These are phyloP conservation scores for Pherbina coryleti DNA, from an alignment of 2,888 invertebrate genomes.

Conservation along the genomic window DNA sequence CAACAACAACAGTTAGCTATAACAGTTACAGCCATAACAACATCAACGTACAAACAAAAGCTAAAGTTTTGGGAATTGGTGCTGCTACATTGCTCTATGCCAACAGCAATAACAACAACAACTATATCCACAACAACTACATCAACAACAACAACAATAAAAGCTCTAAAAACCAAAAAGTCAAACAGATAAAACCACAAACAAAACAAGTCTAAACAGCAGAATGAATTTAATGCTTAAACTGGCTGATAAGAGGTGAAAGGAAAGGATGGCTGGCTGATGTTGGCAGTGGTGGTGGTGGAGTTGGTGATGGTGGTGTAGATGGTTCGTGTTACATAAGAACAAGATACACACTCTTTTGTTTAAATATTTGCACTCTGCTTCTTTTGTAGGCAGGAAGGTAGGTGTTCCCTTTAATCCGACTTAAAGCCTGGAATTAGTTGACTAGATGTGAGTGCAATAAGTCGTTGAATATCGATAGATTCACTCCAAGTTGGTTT, in stretches of 20 bases:
- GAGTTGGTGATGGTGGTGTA: not conserved
- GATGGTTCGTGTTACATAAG: not conserved
- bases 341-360: not conserved
- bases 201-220: conserved; percentile 5
- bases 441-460: too few species aligned
- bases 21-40: not conserved
- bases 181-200: conserved; percentile 29
- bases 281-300: not conserved
- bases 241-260: not conserved
- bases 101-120: conserved; percentile 1
- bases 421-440: too few species aligned
- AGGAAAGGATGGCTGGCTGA: not conserved
- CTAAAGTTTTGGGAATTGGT: too few species aligned
- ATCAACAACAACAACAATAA: conserved; percentile 9
- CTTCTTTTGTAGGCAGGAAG: too few species aligned
- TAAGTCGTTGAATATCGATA: too few species aligned
- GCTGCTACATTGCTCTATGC: not conserved
- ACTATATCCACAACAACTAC: not conserved
- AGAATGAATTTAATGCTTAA: conserved; percentile 7
- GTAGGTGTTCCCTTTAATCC: too few species aligned
- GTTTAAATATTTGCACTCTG: not conserved
- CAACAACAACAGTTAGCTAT: too few species aligned
- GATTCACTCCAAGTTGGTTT: too few species aligned
- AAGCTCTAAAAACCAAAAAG: conserved; percentile 17
- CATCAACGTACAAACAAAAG: not conserved